phyloP scores from a whole-genome alignment of 2,888 invertebrate genomes.

The Perithous albicinctus region DNA sequence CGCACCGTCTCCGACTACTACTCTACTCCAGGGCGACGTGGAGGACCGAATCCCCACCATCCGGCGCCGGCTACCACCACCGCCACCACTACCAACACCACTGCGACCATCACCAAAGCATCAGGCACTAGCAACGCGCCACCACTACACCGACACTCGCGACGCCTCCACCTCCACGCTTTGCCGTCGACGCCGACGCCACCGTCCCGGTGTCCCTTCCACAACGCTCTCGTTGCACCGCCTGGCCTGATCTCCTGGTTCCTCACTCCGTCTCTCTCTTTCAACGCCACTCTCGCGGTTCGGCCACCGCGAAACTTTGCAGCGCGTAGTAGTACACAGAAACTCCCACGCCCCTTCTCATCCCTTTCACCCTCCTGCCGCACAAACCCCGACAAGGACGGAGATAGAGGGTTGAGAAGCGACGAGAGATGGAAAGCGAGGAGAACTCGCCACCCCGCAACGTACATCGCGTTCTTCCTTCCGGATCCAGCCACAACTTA shows the following conservation, averaged over 20 bases:
- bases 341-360: slow-evolving; percentile 31
- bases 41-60: slow-evolving; percentile 69
- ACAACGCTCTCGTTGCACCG: slow-evolving; percentile 53
- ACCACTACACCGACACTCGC: slow-evolving; percentile 51
- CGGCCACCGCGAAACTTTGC: slow-evolving; percentile 62
- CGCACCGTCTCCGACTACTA: slow-evolving; percentile 79
- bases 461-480: slow-evolving; percentile 68
- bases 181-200: slow-evolving; percentile 51
- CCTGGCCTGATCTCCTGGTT: slow-evolving; percentile 47
- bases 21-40: slow-evolving; percentile 76
- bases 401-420: slow-evolving; percentile 15
- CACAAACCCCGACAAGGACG: background rate
- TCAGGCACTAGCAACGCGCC: slow-evolving; percentile 56
- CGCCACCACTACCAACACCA: slow-evolving; percentile 39
- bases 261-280: slow-evolving; percentile 40
- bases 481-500: slow-evolving; percentile 66
- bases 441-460: slow-evolving; percentile 48
- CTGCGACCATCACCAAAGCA: slow-evolving; percentile 61
- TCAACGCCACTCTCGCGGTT: slow-evolving; percentile 40
- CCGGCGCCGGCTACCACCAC: slow-evolving; percentile 59
- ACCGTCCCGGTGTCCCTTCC: slow-evolving; percentile 57
- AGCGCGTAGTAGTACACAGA: slow-evolving; percentile 34
- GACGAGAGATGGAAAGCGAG: slow-evolving; percentile 40
- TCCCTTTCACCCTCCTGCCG: slow-evolving; percentile 25
- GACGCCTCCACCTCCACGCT: slow-evolving; percentile 57